A percentile compares a stretch with the other conserved stretches of the same genome.
Evolutionary conservation across 2,797 vertebrate genomes (phyloP).

Genomic region (Dendrocincla tyrannina): DNA sequence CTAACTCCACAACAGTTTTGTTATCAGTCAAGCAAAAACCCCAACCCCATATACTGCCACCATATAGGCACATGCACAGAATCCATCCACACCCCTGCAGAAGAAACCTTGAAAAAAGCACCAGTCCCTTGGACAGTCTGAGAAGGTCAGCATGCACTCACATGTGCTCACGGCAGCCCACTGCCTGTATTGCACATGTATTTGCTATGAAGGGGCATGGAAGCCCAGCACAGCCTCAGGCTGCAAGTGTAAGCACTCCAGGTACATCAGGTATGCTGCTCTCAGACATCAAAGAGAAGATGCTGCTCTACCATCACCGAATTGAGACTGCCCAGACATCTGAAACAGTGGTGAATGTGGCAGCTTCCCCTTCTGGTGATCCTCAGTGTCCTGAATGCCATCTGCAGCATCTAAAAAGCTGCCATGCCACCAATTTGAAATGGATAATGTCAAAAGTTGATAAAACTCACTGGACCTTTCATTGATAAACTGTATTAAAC

Average conservation of each 20-base stretch:
- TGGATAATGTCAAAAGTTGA: not conserved
- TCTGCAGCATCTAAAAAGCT: not conserved
- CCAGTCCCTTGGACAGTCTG: not conserved
- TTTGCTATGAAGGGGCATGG: not conserved
- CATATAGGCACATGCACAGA: not conserved
- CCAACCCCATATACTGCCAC: not conserved
- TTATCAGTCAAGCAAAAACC: not conserved
- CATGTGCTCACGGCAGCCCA: fast-evolving
- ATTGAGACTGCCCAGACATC: not conserved
- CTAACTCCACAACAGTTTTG: not conserved
- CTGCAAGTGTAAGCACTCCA: not conserved
- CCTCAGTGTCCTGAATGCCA: not conserved
- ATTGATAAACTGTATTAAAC: not conserved
- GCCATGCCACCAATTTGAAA: not conserved
- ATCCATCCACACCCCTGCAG: not conserved
- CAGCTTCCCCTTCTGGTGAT: not conserved
- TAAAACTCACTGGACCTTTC: not conserved
- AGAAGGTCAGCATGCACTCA: fast-evolving
- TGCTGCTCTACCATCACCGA: not conserved
- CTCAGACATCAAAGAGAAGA: not conserved
- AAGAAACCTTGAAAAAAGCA: not conserved
- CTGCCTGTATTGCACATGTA: fast-evolving
- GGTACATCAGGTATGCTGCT: not conserved
- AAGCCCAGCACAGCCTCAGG: fast-evolving
- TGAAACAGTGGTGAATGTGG: fast-evolving